These are phyloP conservation scores for Scylla paramamosain DNA, from an alignment of 1,140 invertebrate genomes.

Conservation along the genomic window DNA sequence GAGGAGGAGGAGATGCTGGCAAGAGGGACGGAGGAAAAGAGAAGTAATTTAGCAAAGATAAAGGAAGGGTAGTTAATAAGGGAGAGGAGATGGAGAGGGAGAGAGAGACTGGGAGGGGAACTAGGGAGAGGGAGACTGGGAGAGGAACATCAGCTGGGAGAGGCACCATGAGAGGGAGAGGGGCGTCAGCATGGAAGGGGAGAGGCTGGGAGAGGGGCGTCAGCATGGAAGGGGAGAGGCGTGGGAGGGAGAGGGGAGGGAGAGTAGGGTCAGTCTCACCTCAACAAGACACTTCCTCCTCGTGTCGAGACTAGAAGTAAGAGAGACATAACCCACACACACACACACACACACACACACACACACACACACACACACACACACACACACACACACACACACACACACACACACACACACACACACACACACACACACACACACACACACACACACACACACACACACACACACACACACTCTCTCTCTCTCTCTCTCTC, in stretches of 20 bases:
- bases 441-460: too few species aligned
- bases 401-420: neutral
- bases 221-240: neutral
- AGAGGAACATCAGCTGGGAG: neutral
- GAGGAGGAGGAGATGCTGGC: neutral
- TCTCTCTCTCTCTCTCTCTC: too few species aligned
- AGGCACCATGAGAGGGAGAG: neutral
- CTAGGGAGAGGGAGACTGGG: neutral
- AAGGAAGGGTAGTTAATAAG: too few species aligned
- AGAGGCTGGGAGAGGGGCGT: neutral
- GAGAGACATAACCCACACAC: neutral
- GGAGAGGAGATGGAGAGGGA: neutral
- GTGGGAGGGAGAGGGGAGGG: constrained; percentile 16
- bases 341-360: constrained; percentile 33
- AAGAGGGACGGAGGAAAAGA: neutral
- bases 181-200: neutral
- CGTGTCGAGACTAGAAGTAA: constrained; percentile 2
- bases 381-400: neutral
- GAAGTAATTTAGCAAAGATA: too few species aligned
- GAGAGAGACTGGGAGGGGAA: neutral
- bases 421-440: neutral
- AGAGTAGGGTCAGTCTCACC: constrained; percentile 10
- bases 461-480: too few species aligned
- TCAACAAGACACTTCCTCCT: constrained; percentile 22
- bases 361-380: constrained; percentile 38